phyloP scores from a whole-genome alignment of 2,888 invertebrate genomes.

The Agrochola circellaris region DNA sequence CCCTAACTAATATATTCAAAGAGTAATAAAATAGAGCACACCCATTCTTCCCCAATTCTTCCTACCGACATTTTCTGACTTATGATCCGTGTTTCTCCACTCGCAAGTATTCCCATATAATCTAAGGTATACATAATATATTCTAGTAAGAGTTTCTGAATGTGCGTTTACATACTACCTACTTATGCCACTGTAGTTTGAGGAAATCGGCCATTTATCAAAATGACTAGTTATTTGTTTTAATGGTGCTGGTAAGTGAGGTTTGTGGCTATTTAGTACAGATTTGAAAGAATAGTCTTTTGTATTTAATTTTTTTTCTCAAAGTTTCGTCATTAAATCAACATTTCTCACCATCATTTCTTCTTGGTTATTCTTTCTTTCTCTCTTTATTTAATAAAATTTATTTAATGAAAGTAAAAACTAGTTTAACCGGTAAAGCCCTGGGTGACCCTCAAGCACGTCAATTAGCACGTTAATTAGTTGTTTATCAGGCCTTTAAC shows the following conservation, averaged over 20 bases:
- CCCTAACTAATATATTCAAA: constrained; percentile 25
- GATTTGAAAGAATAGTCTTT: not conserved
- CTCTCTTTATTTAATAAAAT: too few species aligned
- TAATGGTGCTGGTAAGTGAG: constrained; percentile 1
- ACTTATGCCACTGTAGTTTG: constrained; percentile 42
- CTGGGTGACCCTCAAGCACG: too few species aligned
- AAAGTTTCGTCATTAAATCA: not conserved
- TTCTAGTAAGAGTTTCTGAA: constrained; percentile 59
- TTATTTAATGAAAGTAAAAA: not conserved
- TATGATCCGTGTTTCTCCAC: constrained; percentile 54
- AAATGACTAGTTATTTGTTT: constrained; percentile 36
- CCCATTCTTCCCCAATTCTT: constrained; percentile 45
- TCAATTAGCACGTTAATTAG: too few species aligned
- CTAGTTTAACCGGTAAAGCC: too few species aligned
- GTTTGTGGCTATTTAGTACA: not conserved
- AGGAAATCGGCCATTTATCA: constrained; percentile 17
- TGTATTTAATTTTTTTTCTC: not conserved
- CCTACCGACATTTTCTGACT: constrained; percentile 40
- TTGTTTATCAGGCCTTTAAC: too few species aligned
- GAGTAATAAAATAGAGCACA: constrained; percentile 34
- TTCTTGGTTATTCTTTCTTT: too few species aligned
- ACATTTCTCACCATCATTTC: too few species aligned
- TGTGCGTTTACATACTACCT: constrained; percentile 54
- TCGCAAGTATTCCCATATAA: constrained; percentile 62
- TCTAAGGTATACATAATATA: constrained; percentile 63